phyloP scores from a whole-genome alignment of 2,888 invertebrate genomes.

The Drosophila crucigera region DNA sequence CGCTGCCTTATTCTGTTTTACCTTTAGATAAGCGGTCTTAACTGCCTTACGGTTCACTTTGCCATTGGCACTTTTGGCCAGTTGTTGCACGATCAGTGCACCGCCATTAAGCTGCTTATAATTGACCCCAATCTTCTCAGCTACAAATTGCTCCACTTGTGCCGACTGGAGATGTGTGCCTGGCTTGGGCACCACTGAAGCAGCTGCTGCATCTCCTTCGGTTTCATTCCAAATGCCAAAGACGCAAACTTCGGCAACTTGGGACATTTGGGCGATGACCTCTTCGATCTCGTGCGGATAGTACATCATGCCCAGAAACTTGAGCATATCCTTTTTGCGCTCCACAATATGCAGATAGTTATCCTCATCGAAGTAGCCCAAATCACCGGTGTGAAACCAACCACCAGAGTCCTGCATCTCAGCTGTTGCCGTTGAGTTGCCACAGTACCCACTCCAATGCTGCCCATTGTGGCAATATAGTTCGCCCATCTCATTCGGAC shows the following conservation, averaged over 20 bases:
- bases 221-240: conserved; percentile 81
- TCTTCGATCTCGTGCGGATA: conserved; percentile 83
- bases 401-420: conserved; percentile 77
- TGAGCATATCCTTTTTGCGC: conserved; percentile 81
- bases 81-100: conserved; percentile 64
- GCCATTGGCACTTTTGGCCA: conserved; percentile 77
- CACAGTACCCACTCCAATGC: conserved; percentile 82
- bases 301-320: conserved; percentile 79
- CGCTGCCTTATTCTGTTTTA: background rate
- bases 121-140: conserved; percentile 41
- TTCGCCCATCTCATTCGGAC: conserved; percentile 75
- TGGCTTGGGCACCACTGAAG: conserved; percentile 69
- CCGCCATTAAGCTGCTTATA: conserved; percentile 77
- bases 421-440: conserved; percentile 71
- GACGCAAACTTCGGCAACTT: conserved; percentile 80
- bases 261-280: conserved; percentile 75
- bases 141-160: conserved; percentile 52
- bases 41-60: conserved; percentile 71
- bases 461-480: conserved; percentile 60
- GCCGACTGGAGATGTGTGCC: conserved; percentile 57
- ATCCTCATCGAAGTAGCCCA: conserved; percentile 83
- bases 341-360: conserved; percentile 79
- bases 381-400: conserved; percentile 84
- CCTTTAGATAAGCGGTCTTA: conserved; percentile 48
- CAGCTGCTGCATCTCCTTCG: conserved; percentile 83